Conservation (phyloP, 2,113 vertebrate species). For the Otocyon megalotis region DNA sequence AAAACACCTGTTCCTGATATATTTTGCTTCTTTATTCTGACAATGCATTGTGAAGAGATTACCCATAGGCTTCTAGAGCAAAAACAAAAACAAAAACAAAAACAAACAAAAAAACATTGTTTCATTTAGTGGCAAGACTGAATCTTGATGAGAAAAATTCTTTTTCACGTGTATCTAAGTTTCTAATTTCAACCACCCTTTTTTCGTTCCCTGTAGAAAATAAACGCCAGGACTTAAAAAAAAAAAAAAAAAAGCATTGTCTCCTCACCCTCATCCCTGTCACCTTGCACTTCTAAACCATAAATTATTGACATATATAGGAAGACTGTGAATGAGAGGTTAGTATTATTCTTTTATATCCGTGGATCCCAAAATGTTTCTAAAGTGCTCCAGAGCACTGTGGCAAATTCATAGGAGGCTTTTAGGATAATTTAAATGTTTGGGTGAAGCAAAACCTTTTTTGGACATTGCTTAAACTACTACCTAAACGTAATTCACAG, state of each 20-base stretch:
- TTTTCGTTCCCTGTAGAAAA: neutral
- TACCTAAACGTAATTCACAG: neutral
- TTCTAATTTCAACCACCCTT: conserved; percentile 43
- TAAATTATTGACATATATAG: neutral
- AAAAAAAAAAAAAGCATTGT: neutral
- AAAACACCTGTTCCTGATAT: conserved; percentile 68
- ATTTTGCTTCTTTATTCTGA: conserved; percentile 41
- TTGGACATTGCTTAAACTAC: neutral
- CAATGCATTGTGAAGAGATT: neutral
- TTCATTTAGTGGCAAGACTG: conserved; percentile 13
- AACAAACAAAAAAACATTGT: neutral
- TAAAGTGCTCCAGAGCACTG: neutral
- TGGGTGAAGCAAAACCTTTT: neutral
- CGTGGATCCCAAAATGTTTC: neutral
- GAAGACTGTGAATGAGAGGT: neutral
- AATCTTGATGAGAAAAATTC: neutral
- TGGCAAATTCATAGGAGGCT: neutral
- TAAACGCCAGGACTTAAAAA: neutral
- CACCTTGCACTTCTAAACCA: no score
- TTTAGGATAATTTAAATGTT: neutral
- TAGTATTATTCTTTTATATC: neutral
- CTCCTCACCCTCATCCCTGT: rapidly evolving
- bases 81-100: neutral
- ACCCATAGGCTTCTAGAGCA: neutral
- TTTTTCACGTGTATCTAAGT: conserved; percentile 57